Evolutionary conservation across 2,113 vertebrate species (phyloP).

Genomic region (Erpornis zantholeuca): DNA sequence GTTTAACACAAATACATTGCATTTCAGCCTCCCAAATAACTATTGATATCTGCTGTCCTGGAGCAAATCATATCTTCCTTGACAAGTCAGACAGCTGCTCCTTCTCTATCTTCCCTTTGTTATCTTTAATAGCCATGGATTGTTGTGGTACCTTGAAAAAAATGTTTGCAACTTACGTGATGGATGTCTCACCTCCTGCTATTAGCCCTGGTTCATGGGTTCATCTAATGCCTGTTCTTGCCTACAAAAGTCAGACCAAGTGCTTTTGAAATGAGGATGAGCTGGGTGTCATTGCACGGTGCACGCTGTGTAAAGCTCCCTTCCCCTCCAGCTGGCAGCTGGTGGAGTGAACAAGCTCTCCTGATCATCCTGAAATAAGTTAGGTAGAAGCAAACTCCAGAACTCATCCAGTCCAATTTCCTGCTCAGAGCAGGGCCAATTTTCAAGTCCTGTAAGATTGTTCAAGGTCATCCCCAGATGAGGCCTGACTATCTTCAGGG

Average conservation of each 20-base stretch:
- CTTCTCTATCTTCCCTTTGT: constrained; percentile 30
- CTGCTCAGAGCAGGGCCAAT: background rate
- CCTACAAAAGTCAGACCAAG: background rate
- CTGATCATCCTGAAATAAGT: background rate
- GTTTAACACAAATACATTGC: constrained; percentile 34
- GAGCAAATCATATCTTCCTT: constrained; percentile 52
- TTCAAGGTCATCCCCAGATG: background rate
- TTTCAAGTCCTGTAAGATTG: background rate
- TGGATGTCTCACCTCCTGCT: constrained; percentile 8
- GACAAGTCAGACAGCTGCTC: constrained; percentile 43
- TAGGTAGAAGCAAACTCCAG: background rate
- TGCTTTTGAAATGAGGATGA: background rate
- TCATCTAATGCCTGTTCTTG: background rate
- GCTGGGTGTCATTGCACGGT: background rate
- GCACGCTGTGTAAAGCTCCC: background rate
- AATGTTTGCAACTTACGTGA: background rate
- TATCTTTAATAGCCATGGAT: constrained; percentile 41
- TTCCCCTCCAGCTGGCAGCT: background rate
- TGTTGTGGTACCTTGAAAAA: constrained; percentile 18
- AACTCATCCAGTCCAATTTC: background rate
- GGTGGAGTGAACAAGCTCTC: background rate
- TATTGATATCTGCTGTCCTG: constrained; percentile 59
- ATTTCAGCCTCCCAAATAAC: constrained; percentile 53
- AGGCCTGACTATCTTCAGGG: background rate
- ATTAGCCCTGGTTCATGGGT: constrained; percentile 18